A percentile compares a stretch with the other conserved stretches of the same genome.
phyloP scores from a whole-genome alignment of 2,113 vertebrate genomes.

The Passer domesticus region DNA sequence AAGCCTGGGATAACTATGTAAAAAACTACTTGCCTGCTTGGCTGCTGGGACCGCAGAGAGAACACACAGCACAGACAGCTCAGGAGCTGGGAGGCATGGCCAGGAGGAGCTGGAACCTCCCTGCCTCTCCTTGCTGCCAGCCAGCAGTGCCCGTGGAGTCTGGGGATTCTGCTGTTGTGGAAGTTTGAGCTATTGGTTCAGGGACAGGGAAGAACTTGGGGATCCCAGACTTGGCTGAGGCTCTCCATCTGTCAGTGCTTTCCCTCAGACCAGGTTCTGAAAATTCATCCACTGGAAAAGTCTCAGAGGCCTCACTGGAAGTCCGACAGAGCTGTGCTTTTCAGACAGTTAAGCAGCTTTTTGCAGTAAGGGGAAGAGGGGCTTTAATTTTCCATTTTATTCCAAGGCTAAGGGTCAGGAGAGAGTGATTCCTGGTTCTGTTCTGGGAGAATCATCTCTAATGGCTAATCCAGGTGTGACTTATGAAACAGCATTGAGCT shows the following conservation, averaged over 20 bases:
- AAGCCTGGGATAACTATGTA: rapidly evolving
- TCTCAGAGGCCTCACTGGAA: background rate
- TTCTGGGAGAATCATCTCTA: background rate
- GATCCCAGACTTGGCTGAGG: background rate
- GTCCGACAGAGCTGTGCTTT: background rate
- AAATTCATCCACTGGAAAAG: background rate
- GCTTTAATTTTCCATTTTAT: background rate
- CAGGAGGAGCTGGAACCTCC: background rate
- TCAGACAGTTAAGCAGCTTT: background rate
- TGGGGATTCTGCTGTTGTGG: background rate
- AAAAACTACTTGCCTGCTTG: background rate
- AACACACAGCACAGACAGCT: rapidly evolving
- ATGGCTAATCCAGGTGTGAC: background rate
- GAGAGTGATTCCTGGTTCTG: background rate
- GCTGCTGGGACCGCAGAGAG: background rate
- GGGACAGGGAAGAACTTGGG: background rate
- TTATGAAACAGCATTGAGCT: background rate
- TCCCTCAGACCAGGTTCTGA: background rate
- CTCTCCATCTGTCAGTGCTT: background rate
- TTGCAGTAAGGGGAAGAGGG: background rate
- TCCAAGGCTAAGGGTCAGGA: background rate
- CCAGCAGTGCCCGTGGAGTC: rapidly evolving
- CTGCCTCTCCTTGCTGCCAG: background rate
- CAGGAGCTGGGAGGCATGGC: background rate
- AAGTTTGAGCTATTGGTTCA: background rate